A percentile compares a stretch with the other conserved stretches of the same genome.
Evolutionary conservation across 2,113 vertebrate species (phyloP).

Genomic region (Eulemur rufifrons): DNA sequence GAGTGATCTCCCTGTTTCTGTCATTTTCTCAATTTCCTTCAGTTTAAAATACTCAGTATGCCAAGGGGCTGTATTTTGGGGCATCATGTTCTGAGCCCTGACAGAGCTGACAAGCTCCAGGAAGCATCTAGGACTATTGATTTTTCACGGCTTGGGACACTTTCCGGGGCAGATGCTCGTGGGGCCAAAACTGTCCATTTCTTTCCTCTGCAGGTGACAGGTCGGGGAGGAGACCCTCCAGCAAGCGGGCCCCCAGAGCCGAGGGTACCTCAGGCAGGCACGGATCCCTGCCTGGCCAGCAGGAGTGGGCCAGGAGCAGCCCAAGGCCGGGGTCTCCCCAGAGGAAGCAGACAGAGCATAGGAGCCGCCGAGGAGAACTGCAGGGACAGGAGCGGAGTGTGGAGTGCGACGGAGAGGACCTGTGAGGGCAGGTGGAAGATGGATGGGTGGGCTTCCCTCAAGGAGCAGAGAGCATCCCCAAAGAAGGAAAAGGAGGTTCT

Average conservation of each 20-base stretch:
- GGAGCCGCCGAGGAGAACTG: conserved; percentile 75
- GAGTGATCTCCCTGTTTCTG: neutral
- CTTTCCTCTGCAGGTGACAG: conserved; percentile 83
- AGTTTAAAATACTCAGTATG: neutral
- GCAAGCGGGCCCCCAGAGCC: conserved; percentile 35
- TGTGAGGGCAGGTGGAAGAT: conserved; percentile 68
- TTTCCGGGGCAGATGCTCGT: neutral
- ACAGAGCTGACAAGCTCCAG: neutral
- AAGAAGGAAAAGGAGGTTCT: conserved; percentile 84
- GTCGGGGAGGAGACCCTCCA: conserved; percentile 78
- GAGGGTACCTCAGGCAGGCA: neutral
- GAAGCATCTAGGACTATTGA: neutral
- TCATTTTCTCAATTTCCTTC: neutral
- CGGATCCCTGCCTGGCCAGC: conserved; percentile 38
- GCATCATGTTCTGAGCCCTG: neutral
- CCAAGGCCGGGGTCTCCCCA: neutral
- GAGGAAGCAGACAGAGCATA: conserved; percentile 48
- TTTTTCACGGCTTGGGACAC: neutral
- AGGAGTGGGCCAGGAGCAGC: neutral
- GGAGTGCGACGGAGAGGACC: conserved; percentile 73
- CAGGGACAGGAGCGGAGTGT: conserved; percentile 73
- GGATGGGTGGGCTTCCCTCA: conserved; percentile 74
- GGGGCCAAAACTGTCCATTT: neutral
- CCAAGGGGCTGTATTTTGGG: neutral
- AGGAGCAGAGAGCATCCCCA: conserved; percentile 84